Percentiles rank a stretch among this genome's conserved stretches.
These are phyloP conservation scores for Spilosoma lubricipeda DNA, from an alignment of 2,888 invertebrate species.

Conservation along the genomic window DNA sequence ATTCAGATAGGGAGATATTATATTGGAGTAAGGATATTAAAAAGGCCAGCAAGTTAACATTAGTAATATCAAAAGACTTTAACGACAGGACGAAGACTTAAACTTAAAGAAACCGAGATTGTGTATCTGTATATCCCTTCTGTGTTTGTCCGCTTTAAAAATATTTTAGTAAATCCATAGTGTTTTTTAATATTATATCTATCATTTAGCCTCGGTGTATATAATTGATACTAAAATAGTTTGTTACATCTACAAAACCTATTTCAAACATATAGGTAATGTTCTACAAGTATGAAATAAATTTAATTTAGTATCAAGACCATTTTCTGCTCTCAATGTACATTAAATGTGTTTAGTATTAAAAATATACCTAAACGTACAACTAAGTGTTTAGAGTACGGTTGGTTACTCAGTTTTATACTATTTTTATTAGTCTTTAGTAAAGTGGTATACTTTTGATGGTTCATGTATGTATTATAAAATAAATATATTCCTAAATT, in stretches of 20 bases:
- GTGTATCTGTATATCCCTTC: background rate
- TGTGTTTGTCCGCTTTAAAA: background rate
- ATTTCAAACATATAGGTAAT: no score
- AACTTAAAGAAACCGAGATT: background rate
- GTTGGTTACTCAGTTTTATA: constrained; percentile 55
- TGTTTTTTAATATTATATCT: background rate
- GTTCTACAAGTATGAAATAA: background rate
- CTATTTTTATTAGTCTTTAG: background rate
- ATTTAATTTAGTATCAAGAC: constrained; percentile 55
- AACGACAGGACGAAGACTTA: background rate
- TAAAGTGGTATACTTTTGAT: background rate
- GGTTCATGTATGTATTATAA: no score
- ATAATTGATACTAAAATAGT: no score
- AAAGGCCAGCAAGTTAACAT: no score
- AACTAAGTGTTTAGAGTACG: constrained; percentile 65
- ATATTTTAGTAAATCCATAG: background rate
- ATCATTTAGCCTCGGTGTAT: no score
- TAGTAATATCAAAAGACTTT: no score
- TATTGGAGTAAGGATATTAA: background rate
- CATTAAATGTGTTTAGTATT: constrained; percentile 66
- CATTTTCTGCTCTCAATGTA: constrained; percentile 32
- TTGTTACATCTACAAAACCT: no score
- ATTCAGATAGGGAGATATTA: background rate
- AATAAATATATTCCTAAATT: no score
- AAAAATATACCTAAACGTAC: constrained; percentile 69